Evolutionary conservation across 2,113 vertebrate genomes (phyloP), one percentile per base, ranked within the genome.

Genomic region (Mugil cephalus): DNA sequence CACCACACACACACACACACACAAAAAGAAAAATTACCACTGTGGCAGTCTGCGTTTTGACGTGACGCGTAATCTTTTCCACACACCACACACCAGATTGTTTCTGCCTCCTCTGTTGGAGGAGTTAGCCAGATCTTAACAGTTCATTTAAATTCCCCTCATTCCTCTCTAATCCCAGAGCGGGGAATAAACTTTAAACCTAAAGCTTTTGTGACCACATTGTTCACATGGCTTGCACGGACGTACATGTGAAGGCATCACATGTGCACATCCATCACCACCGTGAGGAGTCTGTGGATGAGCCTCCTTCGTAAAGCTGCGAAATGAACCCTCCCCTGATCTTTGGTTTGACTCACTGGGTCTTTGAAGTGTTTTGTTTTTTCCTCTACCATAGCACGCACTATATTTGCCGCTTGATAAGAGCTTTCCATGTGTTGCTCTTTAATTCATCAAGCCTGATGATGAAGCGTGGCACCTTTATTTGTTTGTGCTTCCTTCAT

Each of bases 291-390:
- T 30, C 24, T 30, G 24, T 30, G 2, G 24, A 30, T 30, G 24
- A 5, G 2, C 24, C 5, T 30, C 24, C 24, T 30, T n/a, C n/a
- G n/a, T n/a, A 77, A 13, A 73, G 10, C 1, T 48, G 35, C 34
- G 5, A 3, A 30, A 30, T 30, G 24, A 30, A 30, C 24, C 24
- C 24, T 30, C 24, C n/a, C 24, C 38, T 38, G 15, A 2, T 8
- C 5, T 42, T 9, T 13, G 39, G 47, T 68, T 61, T 72, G 50
- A 76, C 69, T 69, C 30, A 55, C 18, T 2, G 2, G 50, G 74
- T 46, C 63, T 68, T 82, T 82, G 69, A 65, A n/a, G 40, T 19
- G 6, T 62, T 55, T 80, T 42, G 19, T 34, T 38, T 66, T 15
- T 40, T 38, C 6, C 7, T 0, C 10, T 7, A 3, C 5, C 24